Evolutionary conservation across 2,797 vertebrate genomes (phyloP).

Genomic region (Enteromius unitaeniatus): DNA sequence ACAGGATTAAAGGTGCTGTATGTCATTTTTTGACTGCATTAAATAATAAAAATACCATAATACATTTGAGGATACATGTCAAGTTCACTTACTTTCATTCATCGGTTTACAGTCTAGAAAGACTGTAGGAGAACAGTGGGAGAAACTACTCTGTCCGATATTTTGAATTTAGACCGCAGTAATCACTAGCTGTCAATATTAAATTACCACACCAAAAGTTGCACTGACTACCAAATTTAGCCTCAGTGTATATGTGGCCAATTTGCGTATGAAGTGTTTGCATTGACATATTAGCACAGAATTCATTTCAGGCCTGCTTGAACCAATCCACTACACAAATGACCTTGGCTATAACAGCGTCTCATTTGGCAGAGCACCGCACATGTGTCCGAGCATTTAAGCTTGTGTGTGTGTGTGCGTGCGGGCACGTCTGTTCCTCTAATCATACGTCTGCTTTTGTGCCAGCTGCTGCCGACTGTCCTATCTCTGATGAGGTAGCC

Average conservation of each 20-base stretch:
- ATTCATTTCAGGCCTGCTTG: neutral
- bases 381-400: slow-evolving; percentile 21
- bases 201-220: neutral
- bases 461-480: slow-evolving; percentile 42
- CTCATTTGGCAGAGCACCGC: neutral
- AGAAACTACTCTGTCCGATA: neutral
- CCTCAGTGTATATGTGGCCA: neutral
- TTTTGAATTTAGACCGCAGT: neutral
- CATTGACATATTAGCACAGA: slow-evolving; percentile 1
- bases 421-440: slow-evolving; percentile 41
- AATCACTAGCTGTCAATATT: neutral
- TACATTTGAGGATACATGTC: neutral
- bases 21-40: neutral
- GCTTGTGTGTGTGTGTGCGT: neutral
- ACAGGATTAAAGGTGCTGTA: neutral
- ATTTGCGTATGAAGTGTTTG: neutral
- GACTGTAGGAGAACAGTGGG: too few species aligned
- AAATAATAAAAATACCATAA: too few species aligned
- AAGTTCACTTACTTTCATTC: too few species aligned
- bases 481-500: slow-evolving; percentile 48
- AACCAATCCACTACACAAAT: slow-evolving; percentile 17
- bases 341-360: slow-evolving; percentile 18
- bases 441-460: slow-evolving; percentile 48
- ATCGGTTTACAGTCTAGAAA: neutral
- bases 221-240: neutral